A percentile compares a stretch with the other conserved stretches of the same genome.
Evolutionary conservation across 1,140 invertebrate species (phyloP).

Genomic region (Leguminivora glycinivorella): DNA sequence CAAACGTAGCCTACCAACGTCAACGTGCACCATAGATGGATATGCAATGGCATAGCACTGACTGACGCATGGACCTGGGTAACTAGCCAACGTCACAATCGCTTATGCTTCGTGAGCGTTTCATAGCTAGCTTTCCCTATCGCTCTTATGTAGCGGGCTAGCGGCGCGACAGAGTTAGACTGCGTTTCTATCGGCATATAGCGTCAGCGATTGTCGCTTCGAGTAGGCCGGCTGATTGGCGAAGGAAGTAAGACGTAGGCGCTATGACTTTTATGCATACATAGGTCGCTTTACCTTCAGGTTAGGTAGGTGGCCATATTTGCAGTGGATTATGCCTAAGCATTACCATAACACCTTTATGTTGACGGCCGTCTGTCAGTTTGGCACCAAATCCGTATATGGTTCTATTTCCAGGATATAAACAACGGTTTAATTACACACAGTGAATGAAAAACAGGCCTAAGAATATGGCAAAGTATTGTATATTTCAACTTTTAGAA

Average conservation of each 20-base stretch:
- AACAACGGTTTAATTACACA: background rate
- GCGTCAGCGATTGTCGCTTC: no score
- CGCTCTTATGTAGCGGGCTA: no score
- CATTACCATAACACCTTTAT: slow-evolving; percentile 43
- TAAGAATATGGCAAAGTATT: background rate
- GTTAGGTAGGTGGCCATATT: slow-evolving; percentile 1
- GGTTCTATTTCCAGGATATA: background rate
- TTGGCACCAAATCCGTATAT: background rate
- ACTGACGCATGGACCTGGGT: slow-evolving; percentile 10
- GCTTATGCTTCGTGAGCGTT: no score
- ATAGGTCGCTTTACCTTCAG: background rate
- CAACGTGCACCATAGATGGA: slow-evolving; percentile 9
- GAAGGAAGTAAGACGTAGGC: background rate
- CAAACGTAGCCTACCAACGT: slow-evolving; percentile 18
- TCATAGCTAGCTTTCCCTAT: no score
- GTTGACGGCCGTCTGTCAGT: slow-evolving; percentile 3
- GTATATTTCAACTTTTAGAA: no score
- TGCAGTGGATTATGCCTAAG: slow-evolving; percentile 16
- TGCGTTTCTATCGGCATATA: no score
- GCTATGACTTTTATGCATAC: background rate
- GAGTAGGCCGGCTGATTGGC: no score
- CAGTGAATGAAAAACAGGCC: background rate
- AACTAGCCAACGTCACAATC: no score
- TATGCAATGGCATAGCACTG: slow-evolving; percentile 5
- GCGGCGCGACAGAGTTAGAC: no score